These are phyloP conservation scores for Cordilura impudica DNA, from an alignment of 2,888 invertebrate genomes.

Conservation along the genomic window DNA sequence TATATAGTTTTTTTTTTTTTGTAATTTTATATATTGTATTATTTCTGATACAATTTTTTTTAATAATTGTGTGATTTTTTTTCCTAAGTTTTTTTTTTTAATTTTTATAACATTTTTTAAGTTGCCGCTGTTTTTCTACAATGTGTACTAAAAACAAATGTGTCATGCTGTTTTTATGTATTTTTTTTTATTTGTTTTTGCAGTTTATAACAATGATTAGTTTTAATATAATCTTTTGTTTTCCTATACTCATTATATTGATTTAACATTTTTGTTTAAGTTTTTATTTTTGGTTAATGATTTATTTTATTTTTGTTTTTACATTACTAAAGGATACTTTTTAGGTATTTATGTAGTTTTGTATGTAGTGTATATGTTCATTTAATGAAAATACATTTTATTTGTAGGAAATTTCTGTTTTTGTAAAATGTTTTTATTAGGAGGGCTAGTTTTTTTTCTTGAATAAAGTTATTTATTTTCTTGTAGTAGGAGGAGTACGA, in stretches of 20 bases:
- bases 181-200: conserved; percentile 31
- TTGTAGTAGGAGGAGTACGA: conserved; percentile 20
- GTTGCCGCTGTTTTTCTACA: conserved; percentile 62
- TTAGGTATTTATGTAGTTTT: conserved; percentile 50
- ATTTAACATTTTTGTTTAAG: conserved; percentile 49
- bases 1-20: conserved; percentile 54
- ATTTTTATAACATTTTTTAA: conserved; percentile 59
- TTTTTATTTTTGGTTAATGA: conserved; percentile 55
- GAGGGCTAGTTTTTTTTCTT: conserved; percentile 59
- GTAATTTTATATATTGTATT: conserved; percentile 51
- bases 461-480: conserved; percentile 19
- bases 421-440: conserved; percentile 62
- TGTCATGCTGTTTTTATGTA: conserved; percentile 54
- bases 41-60: conserved; percentile 55
- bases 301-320: conserved; percentile 36
- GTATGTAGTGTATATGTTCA: conserved; percentile 47
- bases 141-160: conserved; percentile 63
- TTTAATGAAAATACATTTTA: conserved; percentile 56
- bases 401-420: conserved; percentile 46
- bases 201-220: conserved; percentile 62
- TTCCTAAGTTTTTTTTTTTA: conserved; percentile 47
- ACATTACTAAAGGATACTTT: neutral
- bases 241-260: conserved; percentile 57
- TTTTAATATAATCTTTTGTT: conserved; percentile 51
- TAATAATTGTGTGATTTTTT: conserved; percentile 58